Evolutionary conservation across 2,113 vertebrate species (phyloP), one percentile per base, ranked within the genome.

Genomic region (Ictidomys tridecemlineatus): DNA sequence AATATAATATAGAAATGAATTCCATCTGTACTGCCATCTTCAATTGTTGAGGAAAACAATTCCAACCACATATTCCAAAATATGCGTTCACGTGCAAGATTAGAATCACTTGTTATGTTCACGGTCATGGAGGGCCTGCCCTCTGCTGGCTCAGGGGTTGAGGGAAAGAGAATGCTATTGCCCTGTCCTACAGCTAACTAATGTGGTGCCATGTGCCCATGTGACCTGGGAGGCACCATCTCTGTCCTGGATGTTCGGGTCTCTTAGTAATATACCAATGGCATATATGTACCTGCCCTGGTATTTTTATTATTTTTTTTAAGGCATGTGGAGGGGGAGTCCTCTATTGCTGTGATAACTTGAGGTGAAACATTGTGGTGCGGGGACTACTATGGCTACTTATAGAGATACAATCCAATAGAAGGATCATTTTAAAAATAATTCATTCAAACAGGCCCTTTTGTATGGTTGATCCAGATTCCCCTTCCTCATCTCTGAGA

Each of bases 1-100:
- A 94, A 93, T 94, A 78, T 22, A 85, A 94, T 96, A 58, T 80
- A 93, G 96, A 94, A 94, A 91, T 94, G 92, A 95, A 90, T 92
- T 91, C 92, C 89, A 86, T 94, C 88, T 94, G 85, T 69, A 61
- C 77, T 86, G 94, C 74, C 91, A 51, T 93, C 77, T 93, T 96
- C 77, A 53, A 69, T 92, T 91, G 73, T 90, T 95, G 61, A 76
- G 77, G 88, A 85, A 94, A 97, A 91, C 80, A 93, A 4, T 88
- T 91, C 70, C 24, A 34, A 88, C 72, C 95, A 92, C 92, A 83
- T 85, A 56, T 56, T 76, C 85, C 26, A 85, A 97, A 95, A 91
- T 89, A 30, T 5, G 26, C 69, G 80, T 90, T 93, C 70, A 3
- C n/a, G 0, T 37, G 42, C 74, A 70, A 58, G 88, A 85, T 48